These are phyloP conservation scores for Actinemys pallida DNA, from an alignment of 2,113 vertebrate species.

Conservation along the genomic window DNA sequence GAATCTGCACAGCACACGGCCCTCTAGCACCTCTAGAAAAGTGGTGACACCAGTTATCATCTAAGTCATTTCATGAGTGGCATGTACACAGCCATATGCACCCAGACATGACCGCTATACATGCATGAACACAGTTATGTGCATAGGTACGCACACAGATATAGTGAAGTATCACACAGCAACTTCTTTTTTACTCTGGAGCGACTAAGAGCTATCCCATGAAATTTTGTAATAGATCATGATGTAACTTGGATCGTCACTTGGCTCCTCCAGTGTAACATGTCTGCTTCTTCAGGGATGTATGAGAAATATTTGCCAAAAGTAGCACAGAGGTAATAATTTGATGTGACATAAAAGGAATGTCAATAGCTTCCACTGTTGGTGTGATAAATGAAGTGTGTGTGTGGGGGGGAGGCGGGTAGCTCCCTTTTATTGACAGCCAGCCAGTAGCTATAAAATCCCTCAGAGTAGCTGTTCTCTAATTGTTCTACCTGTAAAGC, in stretches of 20 bases:
- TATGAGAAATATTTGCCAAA: conserved; percentile 16
- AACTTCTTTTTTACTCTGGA: not conserved
- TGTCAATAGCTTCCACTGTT: not conserved
- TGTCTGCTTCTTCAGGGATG: conserved; percentile 44
- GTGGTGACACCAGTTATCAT: not conserved
- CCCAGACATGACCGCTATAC: not conserved
- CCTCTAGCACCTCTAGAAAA: not conserved
- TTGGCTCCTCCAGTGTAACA: not conserved
- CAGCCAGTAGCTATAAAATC: too few species aligned
- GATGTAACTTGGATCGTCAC: not conserved
- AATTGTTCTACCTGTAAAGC: too few species aligned
- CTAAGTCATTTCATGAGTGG: not conserved
- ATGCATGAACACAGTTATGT: not conserved
- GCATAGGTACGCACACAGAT: fast-evolving
- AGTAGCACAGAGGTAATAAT: not conserved
- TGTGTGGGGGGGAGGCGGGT: too few species aligned
- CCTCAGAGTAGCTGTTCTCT: too few species aligned
- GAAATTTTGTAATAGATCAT: not conserved
- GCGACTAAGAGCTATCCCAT: not conserved
- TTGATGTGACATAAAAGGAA: conserved; percentile 23
- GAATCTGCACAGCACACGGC: not conserved
- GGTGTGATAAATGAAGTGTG: too few species aligned
- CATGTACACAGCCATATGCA: not conserved
- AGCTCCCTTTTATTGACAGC: too few species aligned
- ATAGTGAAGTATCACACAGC: not conserved